These are phyloP conservation scores for Phoxinus dragarum DNA, from an alignment of 2,797 vertebrate species.

Conservation along the genomic window DNA sequence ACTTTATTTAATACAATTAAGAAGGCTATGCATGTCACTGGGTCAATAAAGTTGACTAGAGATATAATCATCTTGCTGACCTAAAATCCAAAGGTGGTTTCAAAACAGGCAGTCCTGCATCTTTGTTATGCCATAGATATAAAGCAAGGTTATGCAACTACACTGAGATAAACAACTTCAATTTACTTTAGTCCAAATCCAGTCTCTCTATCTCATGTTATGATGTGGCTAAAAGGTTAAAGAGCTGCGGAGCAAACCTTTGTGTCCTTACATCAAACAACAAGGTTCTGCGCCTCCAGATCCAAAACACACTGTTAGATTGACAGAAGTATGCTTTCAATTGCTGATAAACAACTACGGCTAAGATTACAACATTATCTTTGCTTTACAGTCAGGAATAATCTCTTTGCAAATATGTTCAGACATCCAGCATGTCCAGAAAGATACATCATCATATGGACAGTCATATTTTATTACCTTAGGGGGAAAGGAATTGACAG, in stretches of 20 bases:
- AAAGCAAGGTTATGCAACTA: slow-evolving; percentile 11
- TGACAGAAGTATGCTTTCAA: not conserved
- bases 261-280: not conserved
- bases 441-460: not conserved
- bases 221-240: slow-evolving; percentile 27
- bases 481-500: too few relatives aligned
- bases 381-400: not conserved
- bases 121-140: not conserved
- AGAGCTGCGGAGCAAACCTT: not conserved
- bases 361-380: not conserved
- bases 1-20: not conserved
- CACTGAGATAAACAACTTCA: slow-evolving; percentile 1
- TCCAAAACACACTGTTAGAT: not conserved
- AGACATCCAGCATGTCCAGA: not conserved
- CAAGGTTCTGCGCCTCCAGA: not conserved
- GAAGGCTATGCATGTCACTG: not conserved
- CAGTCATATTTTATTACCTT: not conserved
- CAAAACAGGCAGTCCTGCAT: not conserved
- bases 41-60: not conserved
- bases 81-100: slow-evolving; percentile 32
- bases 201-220: not conserved
- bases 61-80: slow-evolving; percentile 18
- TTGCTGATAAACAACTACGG: not conserved
- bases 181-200: slow-evolving; percentile 8
- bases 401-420: not conserved